A percentile compares a stretch with the other conserved stretches of the same genome.
Conservation (phyloP, 2,888 invertebrate genomes). For the Pegoplata infirma region DNA sequence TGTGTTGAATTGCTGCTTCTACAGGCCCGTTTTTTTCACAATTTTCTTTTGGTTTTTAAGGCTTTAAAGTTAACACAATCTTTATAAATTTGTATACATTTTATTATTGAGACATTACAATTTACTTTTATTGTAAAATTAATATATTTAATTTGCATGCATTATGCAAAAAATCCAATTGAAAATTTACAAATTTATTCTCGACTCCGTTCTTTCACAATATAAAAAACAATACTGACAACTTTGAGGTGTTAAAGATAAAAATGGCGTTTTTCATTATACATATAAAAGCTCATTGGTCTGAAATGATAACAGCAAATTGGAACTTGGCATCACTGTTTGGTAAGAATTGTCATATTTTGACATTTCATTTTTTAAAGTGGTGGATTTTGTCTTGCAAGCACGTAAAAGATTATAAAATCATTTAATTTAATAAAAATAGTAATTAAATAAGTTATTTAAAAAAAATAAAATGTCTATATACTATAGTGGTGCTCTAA, state of each 20-base stretch:
- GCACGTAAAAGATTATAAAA: slow-evolving; percentile 31
- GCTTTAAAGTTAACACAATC: slow-evolving; percentile 65
- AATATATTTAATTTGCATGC: slow-evolving; percentile 68
- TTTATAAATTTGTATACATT: slow-evolving; percentile 64
- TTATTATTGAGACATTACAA: slow-evolving; percentile 40
- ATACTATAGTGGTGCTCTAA: slow-evolving; percentile 83
- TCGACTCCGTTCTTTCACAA: slow-evolving; percentile 67
- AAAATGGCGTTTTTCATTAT: slow-evolving; percentile 32
- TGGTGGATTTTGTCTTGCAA: background rate
- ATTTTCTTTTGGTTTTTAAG: slow-evolving; percentile 67
- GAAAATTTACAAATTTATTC: slow-evolving; percentile 70
- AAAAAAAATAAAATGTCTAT: slow-evolving; percentile 83
- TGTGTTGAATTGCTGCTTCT: slow-evolving; percentile 52
- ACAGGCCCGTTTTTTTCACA: slow-evolving; percentile 47
- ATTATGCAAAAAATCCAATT: slow-evolving; percentile 73
- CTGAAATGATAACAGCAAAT: background rate
- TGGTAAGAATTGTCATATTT: background rate
- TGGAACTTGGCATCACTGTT: slow-evolving; percentile 33
- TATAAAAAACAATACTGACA: slow-evolving; percentile 59
- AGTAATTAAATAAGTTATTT: slow-evolving; percentile 7
- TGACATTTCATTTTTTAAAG: slow-evolving; percentile 36
- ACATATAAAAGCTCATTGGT: slow-evolving; percentile 15
- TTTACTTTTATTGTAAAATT: slow-evolving; percentile 46
- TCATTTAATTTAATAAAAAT: background rate
- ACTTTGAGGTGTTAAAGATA: slow-evolving; percentile 53